Evolutionary conservation across 2,113 vertebrate species (phyloP).

Genomic region (Canis aureus): DNA sequence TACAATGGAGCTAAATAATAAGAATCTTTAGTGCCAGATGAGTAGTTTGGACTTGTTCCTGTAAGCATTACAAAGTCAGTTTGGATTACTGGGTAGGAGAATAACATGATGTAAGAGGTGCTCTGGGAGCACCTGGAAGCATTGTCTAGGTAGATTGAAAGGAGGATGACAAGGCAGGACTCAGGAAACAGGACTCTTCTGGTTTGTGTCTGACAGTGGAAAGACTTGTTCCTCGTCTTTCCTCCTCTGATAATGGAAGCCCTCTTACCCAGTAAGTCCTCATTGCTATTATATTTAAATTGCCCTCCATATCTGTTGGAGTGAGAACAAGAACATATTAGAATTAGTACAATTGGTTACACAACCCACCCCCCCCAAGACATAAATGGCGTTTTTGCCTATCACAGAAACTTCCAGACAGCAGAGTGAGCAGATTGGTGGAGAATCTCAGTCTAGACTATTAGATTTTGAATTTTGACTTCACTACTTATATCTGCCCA

Average conservation of each 20-base stretch:
- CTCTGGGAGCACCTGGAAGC: not conserved
- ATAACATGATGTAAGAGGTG: not conserved
- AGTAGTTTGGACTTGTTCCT: constrained; percentile 48
- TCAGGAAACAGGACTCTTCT: not conserved
- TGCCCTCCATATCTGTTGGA: not conserved
- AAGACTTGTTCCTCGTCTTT: not conserved
- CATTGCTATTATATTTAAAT: not conserved
- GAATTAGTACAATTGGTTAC: not conserved
- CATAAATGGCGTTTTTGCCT: not conserved
- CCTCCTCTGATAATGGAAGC: not conserved
- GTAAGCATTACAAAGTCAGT: not conserved
- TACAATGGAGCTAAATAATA: not conserved
- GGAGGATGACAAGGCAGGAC: not conserved
- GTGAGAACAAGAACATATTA: not conserved
- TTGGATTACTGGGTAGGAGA: not conserved
- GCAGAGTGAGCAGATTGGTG: not conserved
- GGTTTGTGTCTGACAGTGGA: not conserved
- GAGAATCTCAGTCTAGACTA: not conserved
- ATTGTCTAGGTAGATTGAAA: not conserved
- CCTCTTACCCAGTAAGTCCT: not conserved
- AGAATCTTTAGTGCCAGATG: not conserved
- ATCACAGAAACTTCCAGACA: not conserved
- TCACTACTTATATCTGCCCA: not conserved
- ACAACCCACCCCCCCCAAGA: not conserved
- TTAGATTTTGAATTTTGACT: not conserved